A percentile compares a stretch with the other conserved stretches of the same genome.
Conservation (phyloP, 2,888 invertebrate genomes). For the Hypsopygia costalis region DNA sequence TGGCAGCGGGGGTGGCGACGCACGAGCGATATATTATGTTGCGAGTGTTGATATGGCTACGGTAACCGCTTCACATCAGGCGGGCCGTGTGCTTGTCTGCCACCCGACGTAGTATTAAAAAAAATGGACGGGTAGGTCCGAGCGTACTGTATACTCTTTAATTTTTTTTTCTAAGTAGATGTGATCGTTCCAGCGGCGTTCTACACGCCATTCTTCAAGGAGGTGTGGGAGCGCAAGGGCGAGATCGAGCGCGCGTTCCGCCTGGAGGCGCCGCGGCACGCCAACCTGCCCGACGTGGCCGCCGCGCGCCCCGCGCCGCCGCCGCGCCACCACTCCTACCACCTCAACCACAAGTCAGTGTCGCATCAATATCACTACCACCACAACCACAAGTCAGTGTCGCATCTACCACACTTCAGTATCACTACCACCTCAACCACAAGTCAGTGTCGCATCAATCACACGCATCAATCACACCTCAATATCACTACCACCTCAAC, state of each 20-base stretch:
- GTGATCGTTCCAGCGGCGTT: conserved; percentile 88
- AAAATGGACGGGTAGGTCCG: no score
- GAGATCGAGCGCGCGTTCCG: conserved; percentile 96
- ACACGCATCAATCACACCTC: conserved; percentile 79
- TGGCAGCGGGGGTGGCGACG: no score
- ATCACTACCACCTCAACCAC: conserved; percentile 85
- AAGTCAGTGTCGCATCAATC: conserved; percentile 79
- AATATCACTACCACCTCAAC: conserved; percentile 78
- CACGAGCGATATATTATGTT: no score
- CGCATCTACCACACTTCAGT: conserved; percentile 87
- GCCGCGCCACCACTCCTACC: conserved; percentile 89
- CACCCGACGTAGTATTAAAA: no score
- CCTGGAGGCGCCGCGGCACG: conserved; percentile 85
- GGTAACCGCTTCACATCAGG: no score
- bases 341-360: conserved; percentile 74
- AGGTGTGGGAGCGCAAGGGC: conserved; percentile 97
- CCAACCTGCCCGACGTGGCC: conserved; percentile 85
- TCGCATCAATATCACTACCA: conserved; percentile 89
- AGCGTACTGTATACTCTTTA: no score
- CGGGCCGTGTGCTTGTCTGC: no score
- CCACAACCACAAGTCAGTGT: conserved; percentile 66
- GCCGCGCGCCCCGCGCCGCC: conserved; percentile 83
- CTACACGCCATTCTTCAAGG: conserved; percentile 97
- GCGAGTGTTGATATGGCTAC: no score
- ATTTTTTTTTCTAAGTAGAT: no score